phyloP scores from a whole-genome alignment of 1,140 invertebrate genomes.

The Nasonia vitripennis region DNA sequence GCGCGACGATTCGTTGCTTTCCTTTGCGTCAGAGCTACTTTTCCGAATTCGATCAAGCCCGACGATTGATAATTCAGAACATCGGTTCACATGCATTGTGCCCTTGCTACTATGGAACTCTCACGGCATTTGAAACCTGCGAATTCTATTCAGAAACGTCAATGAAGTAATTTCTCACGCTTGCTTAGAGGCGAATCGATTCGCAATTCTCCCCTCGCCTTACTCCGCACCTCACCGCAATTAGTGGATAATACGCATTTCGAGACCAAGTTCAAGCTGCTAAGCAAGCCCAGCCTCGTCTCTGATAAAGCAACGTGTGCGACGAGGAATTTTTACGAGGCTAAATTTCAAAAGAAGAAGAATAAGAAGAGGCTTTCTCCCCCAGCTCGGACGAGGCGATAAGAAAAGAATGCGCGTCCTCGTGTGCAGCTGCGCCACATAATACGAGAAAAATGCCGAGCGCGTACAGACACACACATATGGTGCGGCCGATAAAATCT shows the following conservation, averaged over 20 bases:
- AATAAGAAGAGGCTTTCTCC: conserved; percentile 5
- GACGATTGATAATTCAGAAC: too few species aligned
- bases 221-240: too few species aligned
- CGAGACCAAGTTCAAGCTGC: too few species aligned
- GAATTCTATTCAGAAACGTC: not conserved
- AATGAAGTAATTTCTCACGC: not conserved
- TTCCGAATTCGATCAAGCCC: not conserved
- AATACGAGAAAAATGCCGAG: conserved; percentile 24
- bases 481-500: conserved; percentile 19
- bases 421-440: not conserved
- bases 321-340: not conserved
- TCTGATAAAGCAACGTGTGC: too few species aligned
- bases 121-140: not conserved
- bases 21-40: not conserved
- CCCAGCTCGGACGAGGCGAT: not conserved
- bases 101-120: too few species aligned
- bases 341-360: conserved; percentile 2
- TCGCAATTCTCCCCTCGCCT: too few species aligned
- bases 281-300: not conserved
- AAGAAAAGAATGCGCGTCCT: conserved; percentile 38
- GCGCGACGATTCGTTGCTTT: not conserved
- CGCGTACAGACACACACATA: not conserved
- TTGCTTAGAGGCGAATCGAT: too few species aligned
- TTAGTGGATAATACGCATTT: too few species aligned
- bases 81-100: too few species aligned